A percentile compares a stretch with the other conserved stretches of the same genome.
These are phyloP conservation scores for Zeugodacus cucurbitae DNA, from an alignment of 1,140 invertebrate genomes.

Conservation along the genomic window DNA sequence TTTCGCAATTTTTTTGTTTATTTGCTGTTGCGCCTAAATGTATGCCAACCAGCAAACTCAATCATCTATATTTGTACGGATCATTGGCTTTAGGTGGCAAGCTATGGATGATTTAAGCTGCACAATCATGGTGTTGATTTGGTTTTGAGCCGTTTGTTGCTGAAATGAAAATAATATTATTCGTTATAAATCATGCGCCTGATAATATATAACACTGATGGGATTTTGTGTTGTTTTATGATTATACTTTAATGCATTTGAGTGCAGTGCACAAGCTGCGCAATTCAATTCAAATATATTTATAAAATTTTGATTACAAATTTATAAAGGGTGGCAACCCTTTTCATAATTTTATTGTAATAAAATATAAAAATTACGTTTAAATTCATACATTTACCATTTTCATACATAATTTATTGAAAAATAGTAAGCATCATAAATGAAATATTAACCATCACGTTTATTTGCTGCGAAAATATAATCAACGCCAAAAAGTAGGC, in stretches of 20 bases:
- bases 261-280: background rate
- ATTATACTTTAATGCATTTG: background rate
- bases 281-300: too few species aligned
- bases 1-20: background rate
- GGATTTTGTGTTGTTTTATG: background rate
- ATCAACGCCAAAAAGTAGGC: too few species aligned
- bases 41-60: background rate
- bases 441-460: too few species aligned
- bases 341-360: too few species aligned
- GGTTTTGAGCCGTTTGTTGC: background rate
- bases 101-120: background rate
- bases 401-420: too few species aligned
- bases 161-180: background rate
- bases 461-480: too few species aligned
- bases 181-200: background rate
- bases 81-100: background rate
- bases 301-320: too few species aligned
- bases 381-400: too few species aligned
- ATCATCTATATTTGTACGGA: background rate
- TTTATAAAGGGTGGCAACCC: too few species aligned
- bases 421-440: too few species aligned
- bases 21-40: background rate
- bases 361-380: too few species aligned
- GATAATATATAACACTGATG: background rate
- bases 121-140: background rate